Conservation (phyloP, 1,140 invertebrate genomes). For the Drusus annulatus region DNA sequence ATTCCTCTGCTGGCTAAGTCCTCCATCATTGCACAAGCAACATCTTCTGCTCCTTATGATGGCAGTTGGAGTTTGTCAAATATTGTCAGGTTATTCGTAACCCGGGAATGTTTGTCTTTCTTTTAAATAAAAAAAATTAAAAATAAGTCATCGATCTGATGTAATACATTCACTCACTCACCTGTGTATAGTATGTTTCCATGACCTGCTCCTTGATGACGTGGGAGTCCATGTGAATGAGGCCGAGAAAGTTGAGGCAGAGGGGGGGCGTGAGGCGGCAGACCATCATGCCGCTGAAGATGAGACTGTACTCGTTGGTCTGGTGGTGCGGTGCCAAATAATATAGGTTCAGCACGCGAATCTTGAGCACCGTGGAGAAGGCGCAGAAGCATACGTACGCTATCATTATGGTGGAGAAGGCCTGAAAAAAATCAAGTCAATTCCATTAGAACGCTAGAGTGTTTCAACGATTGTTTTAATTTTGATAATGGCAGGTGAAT, state of each 20-base stretch:
- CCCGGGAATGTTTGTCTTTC: no score
- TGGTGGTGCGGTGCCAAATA: constrained; percentile 97
- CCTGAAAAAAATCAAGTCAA: constrained; percentile 68
- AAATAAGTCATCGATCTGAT: no score
- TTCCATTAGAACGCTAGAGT: neutral
- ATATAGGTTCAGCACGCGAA: constrained; percentile 96
- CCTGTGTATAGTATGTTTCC: constrained; percentile 92
- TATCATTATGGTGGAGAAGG: constrained; percentile 91
- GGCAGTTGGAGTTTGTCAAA: no score
- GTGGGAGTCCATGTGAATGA: constrained; percentile 99
- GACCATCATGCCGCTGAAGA: constrained; percentile 98
- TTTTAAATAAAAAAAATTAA: no score
- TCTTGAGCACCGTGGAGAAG: constrained; percentile 97
- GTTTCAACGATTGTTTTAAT: neutral
- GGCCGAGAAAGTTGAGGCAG: constrained; percentile 97
- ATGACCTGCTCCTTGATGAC: constrained; percentile 86
- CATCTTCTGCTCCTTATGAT: no score
- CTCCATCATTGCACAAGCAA: no score
- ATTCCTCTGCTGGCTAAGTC: no score
- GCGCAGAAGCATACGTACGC: constrained; percentile 97
- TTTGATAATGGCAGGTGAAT: no score
- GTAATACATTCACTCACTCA: constrained; percentile 63
- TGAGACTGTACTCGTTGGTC: constrained; percentile 98
- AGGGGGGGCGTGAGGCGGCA: constrained; percentile 97
- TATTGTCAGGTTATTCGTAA: no score